Base-by-base conservation (phyloP, 2,888 invertebrate genomes). In the Timandra comae region DNA sequence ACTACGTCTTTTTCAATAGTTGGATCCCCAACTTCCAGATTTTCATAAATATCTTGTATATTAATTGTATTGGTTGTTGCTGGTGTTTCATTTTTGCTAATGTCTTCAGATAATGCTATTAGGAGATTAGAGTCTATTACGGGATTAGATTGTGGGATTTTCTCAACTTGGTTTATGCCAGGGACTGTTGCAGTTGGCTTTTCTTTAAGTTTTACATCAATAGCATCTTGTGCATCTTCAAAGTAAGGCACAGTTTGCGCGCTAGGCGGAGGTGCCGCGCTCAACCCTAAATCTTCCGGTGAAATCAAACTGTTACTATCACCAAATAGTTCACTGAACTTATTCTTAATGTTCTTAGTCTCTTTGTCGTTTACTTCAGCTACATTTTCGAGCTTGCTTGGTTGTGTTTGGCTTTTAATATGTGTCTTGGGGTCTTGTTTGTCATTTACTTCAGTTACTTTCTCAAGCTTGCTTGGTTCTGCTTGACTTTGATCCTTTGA, bases 231-330 rank as follows among this genome's bases (percentile, higher is more conserved):
- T 2, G 75, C 72, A 24, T 79, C 73, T 47, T 81, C 80, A 55
- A 64, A 70, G 8, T 74, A 51, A 0, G 68, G 63, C 7, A 52
- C 41, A 52, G 64, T 75, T 41, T 56, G 55, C 13, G 42, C 46
- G 7, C 42, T 24, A n/a, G 30, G 26, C 16, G 47, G 43, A 12
- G 42, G 38, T 6, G 35, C 20, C n/a, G 41, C 9, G 19, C 46
- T 40, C 40, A 79, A 49, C 29, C 76, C 78, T 44, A 85, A 63
- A 51, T 85, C 84, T 47, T 79, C 81, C 5, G 79, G 82, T 16
- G 72, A 76, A 49, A 85, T 78, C 40, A 85, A 56, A 63, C 84
- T 84, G 36, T 53, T 71, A 45, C 71, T 78, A 21, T 85, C 84
- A 21, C 81, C 84, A 56, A 82, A 84, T 3, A 82, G 51, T 35